Evolutionary conservation across 2,888 invertebrate species (phyloP).

Genomic region (Ectropis crepuscularia): DNA sequence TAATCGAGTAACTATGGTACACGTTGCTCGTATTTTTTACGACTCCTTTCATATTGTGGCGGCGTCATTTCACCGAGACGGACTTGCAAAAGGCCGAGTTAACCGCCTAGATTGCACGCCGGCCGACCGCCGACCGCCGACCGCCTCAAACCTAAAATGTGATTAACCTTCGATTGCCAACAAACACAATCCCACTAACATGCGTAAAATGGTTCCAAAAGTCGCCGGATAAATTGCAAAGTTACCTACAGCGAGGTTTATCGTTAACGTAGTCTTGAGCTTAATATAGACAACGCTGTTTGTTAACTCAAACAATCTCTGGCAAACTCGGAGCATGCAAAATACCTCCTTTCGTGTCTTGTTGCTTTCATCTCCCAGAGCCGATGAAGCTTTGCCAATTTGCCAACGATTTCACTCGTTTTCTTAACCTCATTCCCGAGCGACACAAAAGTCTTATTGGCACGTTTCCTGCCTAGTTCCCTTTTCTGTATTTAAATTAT

Average conservation of each 20-base stretch:
- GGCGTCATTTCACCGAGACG: constrained; percentile 25
- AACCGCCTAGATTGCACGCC: constrained; percentile 14
- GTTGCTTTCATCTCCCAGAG: neutral
- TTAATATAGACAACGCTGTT: constrained; percentile 4
- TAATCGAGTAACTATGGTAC: constrained; percentile 52
- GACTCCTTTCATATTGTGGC: constrained; percentile 32
- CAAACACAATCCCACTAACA: constrained; percentile 3
- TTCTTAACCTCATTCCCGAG: constrained; percentile 9
- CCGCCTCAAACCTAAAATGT: neutral
- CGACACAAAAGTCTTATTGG: constrained; percentile 1
- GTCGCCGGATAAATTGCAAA: constrained; percentile 16
- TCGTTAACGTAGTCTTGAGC: neutral
- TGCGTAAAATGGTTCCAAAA: constrained; percentile 10
- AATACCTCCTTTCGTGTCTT: constrained; percentile 7
- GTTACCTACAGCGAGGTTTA: neutral
- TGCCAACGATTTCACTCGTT: constrained; percentile 1
- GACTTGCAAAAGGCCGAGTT: constrained; percentile 20
- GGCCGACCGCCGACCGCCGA: neutral
- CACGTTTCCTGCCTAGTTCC: too few relatives aligned
- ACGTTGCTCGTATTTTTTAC: constrained; percentile 37
- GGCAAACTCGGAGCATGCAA: constrained; percentile 6
- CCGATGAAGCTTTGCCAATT: constrained; percentile 1
- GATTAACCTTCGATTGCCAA: constrained; percentile 4
- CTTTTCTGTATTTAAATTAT: too few relatives aligned
- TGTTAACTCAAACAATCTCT: constrained; percentile 15